Evolutionary conservation across 1,140 invertebrate species (phyloP), one percentile per base, ranked within the genome.

Genomic region (Drosophila setifemur): DNA sequence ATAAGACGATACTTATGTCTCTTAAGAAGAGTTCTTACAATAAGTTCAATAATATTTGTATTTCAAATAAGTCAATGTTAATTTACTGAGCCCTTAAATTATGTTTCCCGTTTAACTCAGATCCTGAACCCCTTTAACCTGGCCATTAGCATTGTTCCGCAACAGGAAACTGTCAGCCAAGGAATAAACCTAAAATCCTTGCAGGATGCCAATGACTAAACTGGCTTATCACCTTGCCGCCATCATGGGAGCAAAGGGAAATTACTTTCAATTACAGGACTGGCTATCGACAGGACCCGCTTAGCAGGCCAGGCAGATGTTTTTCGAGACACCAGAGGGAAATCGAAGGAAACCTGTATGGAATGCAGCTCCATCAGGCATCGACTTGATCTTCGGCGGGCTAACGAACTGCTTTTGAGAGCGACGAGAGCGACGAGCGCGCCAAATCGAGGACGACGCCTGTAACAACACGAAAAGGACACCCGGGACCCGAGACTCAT

Each of bases 231-330:
- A 83, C 52, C 57, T 83, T 61, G 49, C 43, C 42, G 61, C 54
- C 67, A 81, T 82, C 57, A 37, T 40, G 73, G 29, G 37, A 55
- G 48, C 43, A 21, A 39, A 60, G 33, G 48, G 50, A 68, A 83
- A 85, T 79, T 83, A 67, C 74, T 68, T 79, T 83, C 79, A 79
- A 85, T 85, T 83, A 79, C 78, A 71, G 57, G 57, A 57, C 42
- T 16, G 26, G 57, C 71, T 58, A 66, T 61, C 48, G 29, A 37
- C 60, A 77, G 78, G 73, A 83, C 78, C 47, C 61, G 49, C 53
- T 69, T 49, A 50, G 2, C 19, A 21, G 39, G 25, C 25, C 61
- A 39, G 73, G 71, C 79, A 85, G 79, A 85, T 83, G 79, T 85
- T 85, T 85, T 21, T n/a, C 19, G n/a, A n/a, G n/a, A n/a, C 9